A percentile compares a stretch with the other conserved stretches of the same genome.
Conservation (phyloP, 2,113 vertebrate species). For the Brachyistius frenatus region DNA sequence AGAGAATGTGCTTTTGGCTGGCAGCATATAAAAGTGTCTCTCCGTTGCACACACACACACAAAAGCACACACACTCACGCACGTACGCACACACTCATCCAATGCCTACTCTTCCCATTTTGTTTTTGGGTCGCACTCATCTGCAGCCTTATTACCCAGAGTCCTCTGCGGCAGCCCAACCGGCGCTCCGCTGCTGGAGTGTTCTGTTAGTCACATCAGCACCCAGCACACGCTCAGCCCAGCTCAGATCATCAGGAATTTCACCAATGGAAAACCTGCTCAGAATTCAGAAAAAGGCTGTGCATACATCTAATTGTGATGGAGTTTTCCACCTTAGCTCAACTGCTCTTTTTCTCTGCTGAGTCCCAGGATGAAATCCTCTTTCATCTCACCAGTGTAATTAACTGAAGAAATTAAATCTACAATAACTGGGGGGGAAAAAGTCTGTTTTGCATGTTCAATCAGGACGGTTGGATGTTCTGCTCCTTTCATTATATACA, state of each 20-base stretch:
- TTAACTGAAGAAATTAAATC: slow-evolving; percentile 58
- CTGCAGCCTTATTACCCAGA: slow-evolving; percentile 78
- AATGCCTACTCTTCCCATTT: slow-evolving; percentile 52
- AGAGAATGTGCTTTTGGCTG: slow-evolving; percentile 41
- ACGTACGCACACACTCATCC: slow-evolving; percentile 28
- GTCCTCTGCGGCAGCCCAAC: slow-evolving; percentile 71
- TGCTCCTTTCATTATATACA: not conserved
- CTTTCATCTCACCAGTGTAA: slow-evolving; percentile 64
- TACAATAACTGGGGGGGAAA: slow-evolving; percentile 14
- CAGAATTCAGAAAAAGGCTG: slow-evolving; percentile 79
- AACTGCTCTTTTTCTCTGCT: slow-evolving; percentile 48
- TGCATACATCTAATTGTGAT: slow-evolving; percentile 76
- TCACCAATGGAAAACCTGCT: slow-evolving; percentile 80
- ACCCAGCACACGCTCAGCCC: slow-evolving; percentile 74
- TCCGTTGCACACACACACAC: slow-evolving; percentile 12
- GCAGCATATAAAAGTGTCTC: slow-evolving; percentile 26
- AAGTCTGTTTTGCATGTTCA: slow-evolving; percentile 20
- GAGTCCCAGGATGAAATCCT: slow-evolving; percentile 52
- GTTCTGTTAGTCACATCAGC: slow-evolving; percentile 79
- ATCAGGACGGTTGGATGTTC: slow-evolving; percentile 18
- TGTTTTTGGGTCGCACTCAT: slow-evolving; percentile 73
- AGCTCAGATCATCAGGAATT: slow-evolving; percentile 83
- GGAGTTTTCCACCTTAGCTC: slow-evolving; percentile 61
- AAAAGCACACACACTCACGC: slow-evolving; percentile 22
- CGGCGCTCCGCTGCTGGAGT: slow-evolving; percentile 58